Percentiles rank a stretch among this genome's conserved stretches.
phyloP scores from a whole-genome alignment of 2,113 vertebrate genomes.

The Australoheros scitulus region DNA sequence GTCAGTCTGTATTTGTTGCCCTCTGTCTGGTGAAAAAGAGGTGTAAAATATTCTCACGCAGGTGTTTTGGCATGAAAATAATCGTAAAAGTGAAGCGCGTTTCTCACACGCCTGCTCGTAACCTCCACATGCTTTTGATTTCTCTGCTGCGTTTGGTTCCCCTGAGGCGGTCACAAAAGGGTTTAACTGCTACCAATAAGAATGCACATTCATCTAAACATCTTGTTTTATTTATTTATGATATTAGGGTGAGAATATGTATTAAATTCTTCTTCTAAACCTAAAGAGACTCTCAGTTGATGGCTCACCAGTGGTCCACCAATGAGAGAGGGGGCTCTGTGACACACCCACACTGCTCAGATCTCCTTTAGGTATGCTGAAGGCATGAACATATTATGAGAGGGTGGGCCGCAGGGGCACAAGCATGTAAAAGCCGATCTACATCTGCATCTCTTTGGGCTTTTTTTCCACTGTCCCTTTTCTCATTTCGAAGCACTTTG shows the following conservation, averaged over 20 bases:
- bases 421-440: not conserved
- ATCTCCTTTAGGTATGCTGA: not conserved
- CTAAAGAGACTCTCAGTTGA: not conserved
- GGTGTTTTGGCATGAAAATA: conserved; percentile 20
- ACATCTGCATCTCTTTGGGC: not conserved
- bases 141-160: not conserved
- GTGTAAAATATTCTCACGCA: not conserved
- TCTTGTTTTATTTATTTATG: conserved; percentile 35
- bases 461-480: not conserved
- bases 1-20: not conserved
- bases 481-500: not conserved
- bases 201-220: not conserved
- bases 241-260: not conserved
- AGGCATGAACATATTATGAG: not conserved
- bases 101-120: not conserved
- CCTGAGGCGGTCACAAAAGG: not conserved
- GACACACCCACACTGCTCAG: conserved; percentile 54
- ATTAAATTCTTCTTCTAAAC: not conserved
- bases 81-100: conserved; percentile 3
- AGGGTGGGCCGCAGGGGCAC: not conserved
- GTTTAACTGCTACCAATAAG: not conserved
- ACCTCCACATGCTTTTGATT: conserved; percentile 27
- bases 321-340: conserved; percentile 41
- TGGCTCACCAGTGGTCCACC: conserved; percentile 17
- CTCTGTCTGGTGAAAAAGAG: not conserved